Base-by-base conservation (phyloP, 2,113 vertebrate species). In the Callionymus lyra region DNA sequence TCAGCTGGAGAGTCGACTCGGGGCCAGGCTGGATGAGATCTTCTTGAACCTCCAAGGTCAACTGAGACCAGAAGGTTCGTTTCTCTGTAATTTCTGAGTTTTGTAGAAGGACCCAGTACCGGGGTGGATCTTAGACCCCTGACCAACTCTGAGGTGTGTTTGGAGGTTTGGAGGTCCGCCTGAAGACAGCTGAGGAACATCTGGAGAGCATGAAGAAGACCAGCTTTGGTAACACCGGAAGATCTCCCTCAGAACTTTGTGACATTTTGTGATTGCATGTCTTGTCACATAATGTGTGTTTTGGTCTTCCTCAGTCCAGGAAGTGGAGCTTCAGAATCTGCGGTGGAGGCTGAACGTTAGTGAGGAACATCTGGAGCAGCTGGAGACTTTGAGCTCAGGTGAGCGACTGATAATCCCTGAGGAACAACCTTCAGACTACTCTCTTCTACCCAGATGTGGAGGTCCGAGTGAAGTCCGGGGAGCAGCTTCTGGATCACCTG, bases 401-500 rank as follows among this genome's bases (percentile, higher is more conserved):
- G 21, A 34, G n/a, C n/a, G n/a, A n/a, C n/a, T n/a, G n/a, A n/a
- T n/a, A n/a, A n/a, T n/a, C n/a, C n/a, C n/a, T n/a, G n/a, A n/a
- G n/a, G n/a, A n/a, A n/a, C n/a, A n/a, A n/a, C n/a, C n/a, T n/a
- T n/a, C n/a, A n/a, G n/a, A n/a, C n/a, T n/a, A n/a, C n/a, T n/a
- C n/a, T n/a, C n/a, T n/a, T 10, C 12, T 50, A 11, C 42, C 34
- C 13, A 68, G 65, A 2, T 32, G 10, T 63, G 15, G 31, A 52
- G 32, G 13, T 44, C 36, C 34, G 40, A 54, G 14, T 49, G 16
- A 56, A 38, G 2, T 32, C 32, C 31, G 13, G 13, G 0, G 47
- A 72, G 50, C 13, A 45, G 12, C 52, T 43, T 9, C 49, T 65
- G 38, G 52, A 65, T 14, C 16, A 57, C 1, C 34, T 57, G 13